Base-by-base conservation (phyloP, 2,113 vertebrate species). In the Tichodroma muraria region DNA sequence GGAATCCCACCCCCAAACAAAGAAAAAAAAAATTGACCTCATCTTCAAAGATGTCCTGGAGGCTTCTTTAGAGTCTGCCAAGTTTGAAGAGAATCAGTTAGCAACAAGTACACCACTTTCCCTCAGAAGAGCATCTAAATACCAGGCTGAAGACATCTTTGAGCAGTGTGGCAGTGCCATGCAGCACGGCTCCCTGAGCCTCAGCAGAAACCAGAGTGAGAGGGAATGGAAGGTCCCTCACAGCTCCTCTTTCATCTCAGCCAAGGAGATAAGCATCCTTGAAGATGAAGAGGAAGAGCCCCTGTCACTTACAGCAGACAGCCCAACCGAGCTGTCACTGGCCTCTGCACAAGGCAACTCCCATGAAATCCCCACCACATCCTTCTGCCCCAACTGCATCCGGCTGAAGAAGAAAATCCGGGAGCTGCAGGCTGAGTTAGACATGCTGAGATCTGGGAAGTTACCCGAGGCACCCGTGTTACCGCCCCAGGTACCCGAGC, bases 21-120 rank as follows among this genome's bases (percentile, higher is more conserved):
- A 99, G 97, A 99, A 98, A 96, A 99, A 99, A 97, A 99, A 99
- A 93, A 99, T 99, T 19, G 98, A 99, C 94, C 98, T 99, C 80
- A 99, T 99, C 92, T 99, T 99, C 97, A 99, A 99, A 97, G 98
- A 99, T 3, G 98, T 99, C 35, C 94, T 99, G 52, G 98, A 99
- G 89, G 99, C 99, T 16, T 99, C 99, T 13, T 92, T 99, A 65
- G 99, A 98, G 80, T 97, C 98, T 2, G 91, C 98, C 3, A 98
- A 97, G 54, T 97, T 95, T 21, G 97, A 97, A 93, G 98, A 98
- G 47, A 97, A 94, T 88, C 97, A 97, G 94, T 80, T 97, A 88
- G 94, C 95, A 18, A 90, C 95, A 45, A 98, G 98, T 94, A 98
- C 96, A 23, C 97, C 97, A 0, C 94, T 98, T 93, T 94, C 98